These are phyloP conservation scores for Thyatira batis DNA, from an alignment of 2,888 invertebrate genomes.

Conservation along the genomic window DNA sequence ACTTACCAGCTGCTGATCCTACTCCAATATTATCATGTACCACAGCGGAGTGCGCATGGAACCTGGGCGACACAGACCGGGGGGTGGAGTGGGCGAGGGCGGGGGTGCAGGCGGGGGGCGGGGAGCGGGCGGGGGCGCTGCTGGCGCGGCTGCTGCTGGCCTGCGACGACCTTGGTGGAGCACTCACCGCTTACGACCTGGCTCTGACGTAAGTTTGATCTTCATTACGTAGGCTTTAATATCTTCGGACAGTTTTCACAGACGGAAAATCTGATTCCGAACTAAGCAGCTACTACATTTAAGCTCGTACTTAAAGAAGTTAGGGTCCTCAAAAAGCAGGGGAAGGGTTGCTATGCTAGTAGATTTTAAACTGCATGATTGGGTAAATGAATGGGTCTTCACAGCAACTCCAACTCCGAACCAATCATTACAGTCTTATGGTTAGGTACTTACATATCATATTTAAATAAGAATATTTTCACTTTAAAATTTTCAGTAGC, in stretches of 20 bases:
- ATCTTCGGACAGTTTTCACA: too few relatives aligned
- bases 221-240: too few relatives aligned
- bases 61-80: constrained; percentile 84
- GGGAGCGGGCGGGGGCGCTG: constrained; percentile 87
- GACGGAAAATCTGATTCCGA: too few relatives aligned
- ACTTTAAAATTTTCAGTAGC: too few relatives aligned
- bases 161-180: constrained; percentile 85
- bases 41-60: constrained; percentile 88
- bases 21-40: background rate
- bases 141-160: constrained; percentile 86
- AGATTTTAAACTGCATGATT: background rate
- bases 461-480: too few relatives aligned
- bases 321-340: too few relatives aligned
- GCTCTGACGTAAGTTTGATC: constrained; percentile 87
- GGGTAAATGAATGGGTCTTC: background rate
- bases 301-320: too few relatives aligned
- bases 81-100: constrained; percentile 88
- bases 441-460: too few relatives aligned
- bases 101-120: constrained; percentile 87
- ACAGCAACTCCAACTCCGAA: background rate
- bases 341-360: too few relatives aligned
- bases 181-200: constrained; percentile 86
- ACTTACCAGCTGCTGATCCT: too few relatives aligned
- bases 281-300: too few relatives aligned
- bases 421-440: too few relatives aligned